Evolutionary conservation across 2,113 vertebrate species (phyloP).

Genomic region (Saccopteryx leptura): DNA sequence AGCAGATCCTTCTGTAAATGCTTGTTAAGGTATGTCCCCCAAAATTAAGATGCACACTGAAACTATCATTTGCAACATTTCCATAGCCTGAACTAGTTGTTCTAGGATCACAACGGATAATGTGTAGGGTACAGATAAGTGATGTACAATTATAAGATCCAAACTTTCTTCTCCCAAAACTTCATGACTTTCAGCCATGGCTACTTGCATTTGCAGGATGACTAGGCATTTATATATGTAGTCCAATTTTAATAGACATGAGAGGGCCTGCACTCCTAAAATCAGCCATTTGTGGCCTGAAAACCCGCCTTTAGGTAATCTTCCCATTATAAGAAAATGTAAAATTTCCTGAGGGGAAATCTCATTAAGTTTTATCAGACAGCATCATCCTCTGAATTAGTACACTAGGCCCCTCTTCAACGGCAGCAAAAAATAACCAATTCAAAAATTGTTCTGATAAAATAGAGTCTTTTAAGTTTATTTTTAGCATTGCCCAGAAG

Average conservation of each 20-base stretch:
- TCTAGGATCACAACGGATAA: neutral
- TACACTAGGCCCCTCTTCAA: neutral
- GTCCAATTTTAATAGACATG: neutral
- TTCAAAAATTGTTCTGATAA: slow-evolving; percentile 51
- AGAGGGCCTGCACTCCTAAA: neutral
- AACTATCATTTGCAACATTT: neutral
- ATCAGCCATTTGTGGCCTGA: neutral
- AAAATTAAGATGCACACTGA: neutral
- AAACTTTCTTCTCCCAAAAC: neutral
- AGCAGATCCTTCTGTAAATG: neutral
- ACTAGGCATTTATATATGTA: neutral
- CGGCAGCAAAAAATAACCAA: neutral
- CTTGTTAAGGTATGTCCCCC: neutral
- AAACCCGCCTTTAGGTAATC: neutral
- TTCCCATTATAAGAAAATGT: neutral
- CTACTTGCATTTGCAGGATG: neutral
- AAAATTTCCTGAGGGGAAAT: slow-evolving; percentile 13
- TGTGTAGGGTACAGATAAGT: neutral
- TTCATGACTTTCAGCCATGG: neutral
- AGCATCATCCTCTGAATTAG: slow-evolving; percentile 49
- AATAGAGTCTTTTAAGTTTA: neutral
- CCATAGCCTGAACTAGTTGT: neutral
- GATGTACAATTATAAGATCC: neutral
- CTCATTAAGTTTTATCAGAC: slow-evolving; percentile 17
- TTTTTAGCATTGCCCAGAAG: neutral